Base-by-base conservation (phyloP, 2,888 invertebrate genomes). In the Cryptophagus acutangulus region DNA sequence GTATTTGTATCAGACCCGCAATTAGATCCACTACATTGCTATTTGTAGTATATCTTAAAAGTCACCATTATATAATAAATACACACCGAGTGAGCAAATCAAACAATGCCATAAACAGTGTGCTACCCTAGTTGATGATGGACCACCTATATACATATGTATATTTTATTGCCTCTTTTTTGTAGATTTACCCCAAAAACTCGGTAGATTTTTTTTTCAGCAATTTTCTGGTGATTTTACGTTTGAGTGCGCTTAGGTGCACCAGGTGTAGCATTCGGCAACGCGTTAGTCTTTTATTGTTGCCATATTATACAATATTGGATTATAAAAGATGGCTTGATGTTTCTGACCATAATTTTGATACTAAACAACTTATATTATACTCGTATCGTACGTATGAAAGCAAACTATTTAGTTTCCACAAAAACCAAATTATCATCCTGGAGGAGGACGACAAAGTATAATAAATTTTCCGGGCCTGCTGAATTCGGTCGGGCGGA, bases 211-310 rank as follows among this genome's bases (percentile, higher is more conserved):
- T 42, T 58, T 60, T 59, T 57, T 57, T 53, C 59, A 40, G 52
- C 58, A 65, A 67, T 67, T 67, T 67, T 66, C 65, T 61, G 63
- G 58, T 59, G 58, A 66, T 67, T 67, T 66, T 55, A 66, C 66
- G 65, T 57, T 44, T 54, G 59, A 55, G 51, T 61, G 64, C 51
- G 39, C 54, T 8, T 31, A 33, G 36, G 12, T 26, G 4, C 46
- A 51, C 66, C 66, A 65, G 65, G 65, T 66, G 65, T 49, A 57
- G 47, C 33, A 34, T 41, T 35, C 38, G 24, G 41, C 44, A 49
- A 63, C 59, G 59, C 56, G 62, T 58, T 61, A 59, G 51, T 57
- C 59, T 59, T 61, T 63, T 62, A 59, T 61, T 55, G 54, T 55
- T 56, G n/a, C n/a, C n/a, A n/a, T n/a, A n/a, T n/a, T 42, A n/a